Evolutionary conservation across 2,888 invertebrate genomes (phyloP).

Genomic region (Agriopis aurantiaria): DNA sequence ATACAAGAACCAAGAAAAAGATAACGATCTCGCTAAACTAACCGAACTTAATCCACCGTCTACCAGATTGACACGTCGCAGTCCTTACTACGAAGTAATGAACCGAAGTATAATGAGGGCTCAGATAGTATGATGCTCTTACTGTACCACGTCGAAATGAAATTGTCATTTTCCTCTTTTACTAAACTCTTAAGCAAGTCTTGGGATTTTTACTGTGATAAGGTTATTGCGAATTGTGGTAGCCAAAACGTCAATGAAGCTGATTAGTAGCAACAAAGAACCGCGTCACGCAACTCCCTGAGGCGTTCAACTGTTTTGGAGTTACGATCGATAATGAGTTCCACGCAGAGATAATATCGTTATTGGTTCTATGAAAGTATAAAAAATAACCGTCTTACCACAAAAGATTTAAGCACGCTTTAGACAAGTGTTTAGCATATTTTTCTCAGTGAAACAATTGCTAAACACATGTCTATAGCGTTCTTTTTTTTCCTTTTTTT

Average conservation of each 20-base stretch:
- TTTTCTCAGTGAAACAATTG: too few species aligned
- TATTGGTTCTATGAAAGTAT: background rate
- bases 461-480: too few species aligned
- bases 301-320: conserved; percentile 37
- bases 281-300: conserved; percentile 44
- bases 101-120: conserved; percentile 63
- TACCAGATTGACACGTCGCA: conserved; percentile 65
- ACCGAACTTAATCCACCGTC: conserved; percentile 40
- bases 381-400: too few species aligned
- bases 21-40: conserved; percentile 41
- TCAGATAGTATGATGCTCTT: conserved; percentile 61
- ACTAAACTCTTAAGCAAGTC: background rate
- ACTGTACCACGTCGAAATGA: conserved; percentile 59
- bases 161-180: background rate
- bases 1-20: conserved; percentile 32
- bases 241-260: conserved; percentile 61
- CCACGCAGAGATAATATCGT: background rate
- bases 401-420: too few species aligned
- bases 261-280: conserved; percentile 52
- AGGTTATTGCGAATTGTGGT: conserved; percentile 13
- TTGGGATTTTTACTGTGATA: conserved; percentile 8
- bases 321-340: conserved; percentile 21
- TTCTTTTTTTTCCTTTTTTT: too few species aligned
- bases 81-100: conserved; percentile 53
- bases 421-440: too few species aligned